Conservation (phyloP, 2,797 vertebrate species). For the Ciconia nigra region DNA sequence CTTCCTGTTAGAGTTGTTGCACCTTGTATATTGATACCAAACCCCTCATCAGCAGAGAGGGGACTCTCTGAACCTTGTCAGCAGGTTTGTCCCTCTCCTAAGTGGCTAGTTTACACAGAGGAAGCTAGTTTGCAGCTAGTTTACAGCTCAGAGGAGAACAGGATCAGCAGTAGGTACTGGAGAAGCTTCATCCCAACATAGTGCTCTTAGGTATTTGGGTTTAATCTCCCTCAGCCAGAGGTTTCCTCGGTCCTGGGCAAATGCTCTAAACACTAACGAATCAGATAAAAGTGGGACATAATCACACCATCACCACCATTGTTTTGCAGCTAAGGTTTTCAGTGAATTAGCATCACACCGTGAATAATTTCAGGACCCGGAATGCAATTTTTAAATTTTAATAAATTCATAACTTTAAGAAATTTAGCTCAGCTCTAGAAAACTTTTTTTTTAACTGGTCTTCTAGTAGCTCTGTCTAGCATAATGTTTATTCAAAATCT, state of each 20-base stretch:
- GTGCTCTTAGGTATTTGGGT: neutral
- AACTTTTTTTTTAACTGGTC: neutral
- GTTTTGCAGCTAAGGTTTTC: neutral
- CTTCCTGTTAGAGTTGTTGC: too few relatives aligned
- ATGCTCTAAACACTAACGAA: neutral
- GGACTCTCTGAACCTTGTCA: neutral
- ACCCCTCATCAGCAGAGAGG: neutral
- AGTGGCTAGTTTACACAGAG: neutral
- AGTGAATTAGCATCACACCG: neutral
- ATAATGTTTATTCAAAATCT: neutral
- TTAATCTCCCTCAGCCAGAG: neutral
- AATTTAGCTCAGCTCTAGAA: neutral
- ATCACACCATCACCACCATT: neutral
- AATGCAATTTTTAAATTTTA: neutral
- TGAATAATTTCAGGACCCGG: neutral
- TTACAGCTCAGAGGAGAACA: neutral
- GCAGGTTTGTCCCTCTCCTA: neutral
- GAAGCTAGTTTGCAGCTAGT: neutral
- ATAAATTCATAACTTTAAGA: neutral
- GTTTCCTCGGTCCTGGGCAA: neutral
- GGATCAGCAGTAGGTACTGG: neutral
- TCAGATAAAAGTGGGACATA: neutral
- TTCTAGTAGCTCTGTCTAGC: neutral
- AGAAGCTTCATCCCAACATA: neutral
- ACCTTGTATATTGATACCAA: neutral